Percentiles rank a stretch among this genome's conserved stretches.
These are phyloP conservation scores for Leptinotarsa peninsularis DNA, from an alignment of 2,888 invertebrate species.

Conservation along the genomic window DNA sequence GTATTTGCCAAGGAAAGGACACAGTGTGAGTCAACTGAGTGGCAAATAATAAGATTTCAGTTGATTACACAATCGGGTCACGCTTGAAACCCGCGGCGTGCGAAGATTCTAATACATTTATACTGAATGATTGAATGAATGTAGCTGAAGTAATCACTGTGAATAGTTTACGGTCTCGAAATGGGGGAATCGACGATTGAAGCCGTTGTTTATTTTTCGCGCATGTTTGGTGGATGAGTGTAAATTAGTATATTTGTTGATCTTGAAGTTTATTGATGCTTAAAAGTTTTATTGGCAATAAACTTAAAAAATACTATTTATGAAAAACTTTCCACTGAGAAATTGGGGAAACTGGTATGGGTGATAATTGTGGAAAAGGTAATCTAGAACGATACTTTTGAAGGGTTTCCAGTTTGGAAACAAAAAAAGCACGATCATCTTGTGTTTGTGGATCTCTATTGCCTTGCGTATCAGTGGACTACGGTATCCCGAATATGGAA, in stretches of 20 bases:
- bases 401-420: too few relatives aligned
- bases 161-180: background rate
- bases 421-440: too few relatives aligned
- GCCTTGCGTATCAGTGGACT: too few relatives aligned
- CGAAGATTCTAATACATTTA: background rate
- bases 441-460: too few relatives aligned
- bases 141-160: background rate
- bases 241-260: background rate
- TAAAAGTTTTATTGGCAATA: background rate
- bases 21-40: background rate
- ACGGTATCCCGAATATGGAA: too few relatives aligned
- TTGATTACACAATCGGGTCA: background rate
- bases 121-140: background rate
- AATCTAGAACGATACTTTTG: too few relatives aligned
- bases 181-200: background rate
- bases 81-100: background rate
- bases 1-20: background rate
- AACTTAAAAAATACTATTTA: too few relatives aligned
- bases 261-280: background rate
- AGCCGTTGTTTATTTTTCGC: background rate
- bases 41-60: slow-evolving; percentile 9
- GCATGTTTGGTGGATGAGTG: background rate
- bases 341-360: too few relatives aligned
- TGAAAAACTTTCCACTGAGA: too few relatives aligned
- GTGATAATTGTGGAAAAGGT: too few relatives aligned